These are phyloP conservation scores for Nasonia giraulti DNA, from an alignment of 1,140 invertebrate species.

Conservation along the genomic window DNA sequence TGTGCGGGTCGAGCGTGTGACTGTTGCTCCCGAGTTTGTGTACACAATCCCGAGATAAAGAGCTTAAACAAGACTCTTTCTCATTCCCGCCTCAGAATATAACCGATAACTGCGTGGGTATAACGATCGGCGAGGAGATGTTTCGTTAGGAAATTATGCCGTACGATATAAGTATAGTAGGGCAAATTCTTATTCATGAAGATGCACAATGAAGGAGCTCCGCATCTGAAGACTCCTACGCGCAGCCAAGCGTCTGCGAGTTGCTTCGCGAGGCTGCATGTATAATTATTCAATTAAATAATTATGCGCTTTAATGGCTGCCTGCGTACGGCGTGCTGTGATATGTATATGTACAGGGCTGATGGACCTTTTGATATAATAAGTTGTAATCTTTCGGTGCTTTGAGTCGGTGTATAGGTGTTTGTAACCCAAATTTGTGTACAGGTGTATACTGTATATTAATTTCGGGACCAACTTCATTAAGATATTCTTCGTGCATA, in stretches of 20 bases:
- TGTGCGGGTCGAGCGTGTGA: neutral
- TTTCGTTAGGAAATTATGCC: neutral
- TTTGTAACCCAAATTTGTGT: too few species aligned
- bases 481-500: too few species aligned
- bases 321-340: neutral
- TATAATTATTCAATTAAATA: constrained; percentile 1
- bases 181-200: neutral
- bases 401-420: too few species aligned
- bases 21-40: neutral
- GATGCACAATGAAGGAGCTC: neutral
- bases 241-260: neutral
- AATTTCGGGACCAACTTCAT: too few species aligned
- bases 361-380: neutral
- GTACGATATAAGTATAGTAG: neutral
- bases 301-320: neutral
- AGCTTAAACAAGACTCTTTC: neutral
- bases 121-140: neutral
- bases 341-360: too few species aligned
- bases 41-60: neutral
- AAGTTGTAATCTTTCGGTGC: too few species aligned
- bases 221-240: neutral
- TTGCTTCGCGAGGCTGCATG: neutral
- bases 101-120: too few species aligned
- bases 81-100: too few species aligned
- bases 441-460: too few species aligned